A percentile compares a stretch with the other conserved stretches of the same genome.
phyloP scores from a whole-genome alignment of 2,888 invertebrate species.

The Steinernema carpocapsae region DNA sequence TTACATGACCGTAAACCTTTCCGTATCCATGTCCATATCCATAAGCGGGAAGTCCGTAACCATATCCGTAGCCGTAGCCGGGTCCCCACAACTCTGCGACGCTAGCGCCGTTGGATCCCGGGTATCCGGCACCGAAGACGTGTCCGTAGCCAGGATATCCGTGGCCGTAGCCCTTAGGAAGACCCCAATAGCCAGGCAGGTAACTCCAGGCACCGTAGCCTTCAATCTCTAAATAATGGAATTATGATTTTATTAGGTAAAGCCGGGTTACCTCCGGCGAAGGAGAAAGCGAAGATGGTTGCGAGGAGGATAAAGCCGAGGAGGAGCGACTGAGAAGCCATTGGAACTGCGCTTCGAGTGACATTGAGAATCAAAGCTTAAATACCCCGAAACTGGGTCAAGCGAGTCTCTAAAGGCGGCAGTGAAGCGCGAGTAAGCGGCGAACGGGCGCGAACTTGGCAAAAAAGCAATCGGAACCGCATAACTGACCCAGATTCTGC shows the following conservation, averaged over 20 bases:
- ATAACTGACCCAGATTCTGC: not conserved
- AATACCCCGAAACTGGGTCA: not conserved
- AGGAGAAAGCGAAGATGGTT: not conserved
- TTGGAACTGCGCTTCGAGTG: not conserved
- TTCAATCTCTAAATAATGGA: not conserved
- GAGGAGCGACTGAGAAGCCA: constrained; percentile 8
- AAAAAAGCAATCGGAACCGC: not conserved
- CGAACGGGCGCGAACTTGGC: not conserved
- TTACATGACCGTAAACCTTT: too few relatives aligned
- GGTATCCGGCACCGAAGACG: constrained; percentile 7
- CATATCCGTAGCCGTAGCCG: not conserved
- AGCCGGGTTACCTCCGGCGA: not conserved
- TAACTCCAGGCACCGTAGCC: not conserved
- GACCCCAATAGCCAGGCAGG: not conserved
- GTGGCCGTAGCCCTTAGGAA: constrained; percentile 10
- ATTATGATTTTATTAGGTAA: not conserved
- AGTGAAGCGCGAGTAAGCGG: not conserved
- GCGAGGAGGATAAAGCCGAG: not conserved
- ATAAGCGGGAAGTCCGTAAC: not conserved
- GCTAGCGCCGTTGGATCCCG: not conserved
- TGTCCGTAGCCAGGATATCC: constrained; percentile 13
- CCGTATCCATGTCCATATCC: not conserved
- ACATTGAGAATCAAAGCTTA: not conserved
- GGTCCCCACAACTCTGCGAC: not conserved
- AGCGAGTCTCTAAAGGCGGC: not conserved